These are phyloP conservation scores for Aphelocoma californica DNA, from an alignment of 2,797 vertebrate species.

Conservation along the genomic window DNA sequence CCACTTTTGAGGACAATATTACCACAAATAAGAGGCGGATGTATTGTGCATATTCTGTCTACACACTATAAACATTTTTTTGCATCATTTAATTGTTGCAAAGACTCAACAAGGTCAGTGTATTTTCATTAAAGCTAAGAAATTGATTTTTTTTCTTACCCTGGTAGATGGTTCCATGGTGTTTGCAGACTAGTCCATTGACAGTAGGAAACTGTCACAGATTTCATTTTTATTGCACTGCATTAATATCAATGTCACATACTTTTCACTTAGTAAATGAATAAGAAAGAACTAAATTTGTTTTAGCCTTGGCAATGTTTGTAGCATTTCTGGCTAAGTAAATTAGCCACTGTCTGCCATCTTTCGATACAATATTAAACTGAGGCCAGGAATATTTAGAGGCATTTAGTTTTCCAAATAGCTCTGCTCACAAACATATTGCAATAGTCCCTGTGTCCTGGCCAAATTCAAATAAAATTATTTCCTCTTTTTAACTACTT, in stretches of 20 bases:
- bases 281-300: not conserved
- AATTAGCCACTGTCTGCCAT: not conserved
- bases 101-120: not conserved
- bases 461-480: not conserved
- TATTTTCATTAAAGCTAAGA: not conserved
- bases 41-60: not conserved
- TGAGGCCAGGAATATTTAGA: slow-evolving; percentile 10
- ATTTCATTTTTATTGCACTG: not conserved
- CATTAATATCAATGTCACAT: not conserved
- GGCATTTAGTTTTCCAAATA: slow-evolving; percentile 3
- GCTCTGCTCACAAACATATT: not conserved
- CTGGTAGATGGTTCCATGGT: not conserved
- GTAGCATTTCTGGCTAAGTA: not conserved
- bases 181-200: not conserved
- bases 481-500: not conserved
- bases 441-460: not conserved
- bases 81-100: not conserved
- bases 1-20: not conserved
- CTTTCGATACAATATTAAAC: not conserved
- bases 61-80: not conserved
- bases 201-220: not conserved
- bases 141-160: not conserved
- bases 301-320: slow-evolving; percentile 3
- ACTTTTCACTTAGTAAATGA: not conserved
- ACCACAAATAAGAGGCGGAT: not conserved